These are phyloP conservation scores for Lochmaea crataegi DNA, from an alignment of 2,888 invertebrate species.

Conservation along the genomic window DNA sequence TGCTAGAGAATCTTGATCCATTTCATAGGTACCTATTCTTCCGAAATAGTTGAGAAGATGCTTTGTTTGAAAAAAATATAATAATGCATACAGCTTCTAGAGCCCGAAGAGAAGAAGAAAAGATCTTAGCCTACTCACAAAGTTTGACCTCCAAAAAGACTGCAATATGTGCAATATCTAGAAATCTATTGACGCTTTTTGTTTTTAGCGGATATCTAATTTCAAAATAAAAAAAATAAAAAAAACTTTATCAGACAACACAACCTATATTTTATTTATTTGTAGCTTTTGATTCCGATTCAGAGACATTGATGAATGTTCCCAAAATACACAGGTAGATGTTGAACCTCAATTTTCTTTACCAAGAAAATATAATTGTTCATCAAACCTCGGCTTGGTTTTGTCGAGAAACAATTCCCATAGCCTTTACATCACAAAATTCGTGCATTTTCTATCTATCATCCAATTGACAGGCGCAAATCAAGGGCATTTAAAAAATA, in stretches of 20 bases:
- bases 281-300: conserved; percentile 5
- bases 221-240: not conserved
- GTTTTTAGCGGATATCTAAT: not conserved
- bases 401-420: conserved; percentile 37
- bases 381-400: conserved; percentile 10
- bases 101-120: too few species aligned
- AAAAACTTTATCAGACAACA: not conserved
- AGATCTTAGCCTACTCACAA: too few species aligned
- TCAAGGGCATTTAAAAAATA: conserved; percentile 58
- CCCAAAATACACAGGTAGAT: conserved; percentile 26
- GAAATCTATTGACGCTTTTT: too few species aligned
- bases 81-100: too few species aligned
- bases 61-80: too few species aligned
- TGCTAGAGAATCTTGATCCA: too few species aligned
- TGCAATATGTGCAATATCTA: too few species aligned
- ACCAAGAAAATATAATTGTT: conserved; percentile 36
- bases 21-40: too few species aligned
- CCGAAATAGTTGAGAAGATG: too few species aligned
- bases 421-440: conserved; percentile 25
- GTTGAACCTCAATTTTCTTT: conserved; percentile 22
- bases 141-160: too few species aligned
- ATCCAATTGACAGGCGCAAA: conserved; percentile 62
- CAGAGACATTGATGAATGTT: conserved; percentile 33
- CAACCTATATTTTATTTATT: conserved; percentile 17
- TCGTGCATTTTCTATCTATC: conserved; percentile 60